These are phyloP conservation scores for Colostygia pectinataria DNA, from an alignment of 2,888 invertebrate genomes.

Conservation along the genomic window DNA sequence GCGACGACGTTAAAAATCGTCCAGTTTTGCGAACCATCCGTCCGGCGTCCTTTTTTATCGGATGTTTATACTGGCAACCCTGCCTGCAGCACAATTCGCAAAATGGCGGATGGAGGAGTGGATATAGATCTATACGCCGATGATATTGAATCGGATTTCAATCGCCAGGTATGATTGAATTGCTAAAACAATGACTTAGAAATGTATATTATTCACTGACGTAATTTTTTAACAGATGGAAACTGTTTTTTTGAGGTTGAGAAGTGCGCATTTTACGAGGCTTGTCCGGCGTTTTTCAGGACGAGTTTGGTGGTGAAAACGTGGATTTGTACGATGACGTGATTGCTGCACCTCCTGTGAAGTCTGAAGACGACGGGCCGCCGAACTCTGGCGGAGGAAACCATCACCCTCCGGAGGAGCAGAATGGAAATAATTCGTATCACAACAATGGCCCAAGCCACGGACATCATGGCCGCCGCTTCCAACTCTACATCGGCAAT, in stretches of 20 bases:
- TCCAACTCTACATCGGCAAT: constrained; percentile 98
- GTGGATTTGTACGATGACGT: constrained; percentile 98
- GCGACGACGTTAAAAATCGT: no score
- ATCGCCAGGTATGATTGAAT: constrained; percentile 65
- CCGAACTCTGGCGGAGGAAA: constrained; percentile 63
- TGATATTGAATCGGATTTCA: constrained; percentile 97
- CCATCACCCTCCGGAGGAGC: constrained; percentile 84
- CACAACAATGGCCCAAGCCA: constrained; percentile 88
- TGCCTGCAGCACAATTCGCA: constrained; percentile 46
- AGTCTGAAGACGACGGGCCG: constrained; percentile 83
- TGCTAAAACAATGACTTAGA: neutral
- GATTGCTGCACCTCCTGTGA: constrained; percentile 89
- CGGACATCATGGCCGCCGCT: constrained; percentile 90
- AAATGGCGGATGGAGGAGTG: constrained; percentile 96
- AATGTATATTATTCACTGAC: neutral
- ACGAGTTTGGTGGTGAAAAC: constrained; percentile 92
- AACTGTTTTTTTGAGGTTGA: neutral
- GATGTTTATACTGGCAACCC: no score
- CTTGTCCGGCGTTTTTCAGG: constrained; percentile 76
- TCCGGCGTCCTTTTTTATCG: no score
- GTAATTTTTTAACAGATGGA: neutral
- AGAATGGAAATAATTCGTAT: constrained; percentile 86
- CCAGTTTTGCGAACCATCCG: no score
- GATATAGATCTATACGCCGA: constrained; percentile 99
- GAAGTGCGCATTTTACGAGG: constrained; percentile 10